Evolutionary conservation across 2,797 vertebrate genomes (phyloP).

Genomic region (Gobionotothen gibberifrons): DNA sequence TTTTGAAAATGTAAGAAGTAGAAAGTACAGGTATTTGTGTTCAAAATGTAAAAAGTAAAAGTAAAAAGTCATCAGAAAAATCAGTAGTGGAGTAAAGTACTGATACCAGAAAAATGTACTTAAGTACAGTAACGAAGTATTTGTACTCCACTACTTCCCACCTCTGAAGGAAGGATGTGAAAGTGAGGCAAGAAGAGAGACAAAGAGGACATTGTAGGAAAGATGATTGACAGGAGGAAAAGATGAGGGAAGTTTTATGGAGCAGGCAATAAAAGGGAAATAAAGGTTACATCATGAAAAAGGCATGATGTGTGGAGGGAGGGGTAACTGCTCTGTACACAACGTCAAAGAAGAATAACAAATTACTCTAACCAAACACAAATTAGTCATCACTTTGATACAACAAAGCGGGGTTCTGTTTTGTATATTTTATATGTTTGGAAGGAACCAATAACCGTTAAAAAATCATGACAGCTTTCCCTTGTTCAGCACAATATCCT

Average conservation of each 20-base stretch:
- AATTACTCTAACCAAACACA: slow-evolving; percentile 47
- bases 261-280: slow-evolving; percentile 1
- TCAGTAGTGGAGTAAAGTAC: too few relatives aligned
- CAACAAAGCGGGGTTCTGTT: slow-evolving; percentile 6
- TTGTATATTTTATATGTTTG: slow-evolving; percentile 10
- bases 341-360: slow-evolving; percentile 2
- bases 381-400: slow-evolving; percentile 42
- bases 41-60: too few relatives aligned
- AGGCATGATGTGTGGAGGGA: neutral
- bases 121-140: too few relatives aligned
- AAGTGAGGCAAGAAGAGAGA: neutral
- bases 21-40: too few relatives aligned
- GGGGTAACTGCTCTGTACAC: slow-evolving; percentile 10
- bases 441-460: slow-evolving; percentile 24
- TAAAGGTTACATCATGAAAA: slow-evolving; percentile 14
- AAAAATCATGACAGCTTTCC: slow-evolving; percentile 6
- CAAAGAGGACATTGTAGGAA: slow-evolving; percentile 6
- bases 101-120: too few relatives aligned
- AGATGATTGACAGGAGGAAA: slow-evolving; percentile 25
- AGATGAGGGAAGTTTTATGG: slow-evolving; percentile 15
- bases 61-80: too few relatives aligned
- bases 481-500: slow-evolving; percentile 5
- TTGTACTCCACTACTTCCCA: too few relatives aligned
- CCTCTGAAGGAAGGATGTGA: neutral
- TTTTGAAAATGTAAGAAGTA: too few relatives aligned